Evolutionary conservation across 1,140 invertebrate genomes (phyloP), one percentile per base, ranked within the genome.

Genomic region (Mylabris phalerata): DNA sequence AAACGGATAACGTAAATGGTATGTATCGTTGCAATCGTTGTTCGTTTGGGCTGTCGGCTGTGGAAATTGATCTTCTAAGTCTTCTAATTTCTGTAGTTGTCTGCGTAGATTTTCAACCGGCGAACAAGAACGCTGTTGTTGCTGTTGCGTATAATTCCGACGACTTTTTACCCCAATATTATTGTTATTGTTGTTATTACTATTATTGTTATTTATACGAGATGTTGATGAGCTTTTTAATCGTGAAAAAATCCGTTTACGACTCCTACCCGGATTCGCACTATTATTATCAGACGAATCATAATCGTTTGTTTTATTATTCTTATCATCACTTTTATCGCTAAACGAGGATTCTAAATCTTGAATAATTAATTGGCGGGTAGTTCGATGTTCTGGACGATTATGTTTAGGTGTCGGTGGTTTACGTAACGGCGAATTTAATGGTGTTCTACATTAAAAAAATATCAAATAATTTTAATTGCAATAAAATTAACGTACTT

Each of bases 51-150:
- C 73, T 3, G 78, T 64, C 1, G 82, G 81, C 50, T 84, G 71
- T 48, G 83, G 82, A 64, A 89, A 83, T 68, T 89, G 86, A 71
- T 89, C 88, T 66, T 88, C 88, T 9, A 90, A 72, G 66, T 89
- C 87, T 65, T 90, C 88, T 5, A 90, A 74, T 67, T 89, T 88
- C 47, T 89, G 81, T 41, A 90, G 70, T 63, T 90, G 88, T 64
- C 86, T 83, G 1, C 87, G 76, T 9, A 90, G 76, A 60, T 87
- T 87, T 63, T 90, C 88, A 9, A 90, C 79, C 0, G 87, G 86
- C 54, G 86, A 88, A 70, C 84, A 76, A 60, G 79, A 75, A 54
- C 81, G 73, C 65, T 81, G 76, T 32, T 73, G 65, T 49, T 62
- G 52, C 0, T 48, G 46, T 51, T 52, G 49, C 26, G 44, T 6